These are phyloP conservation scores for Aptenodytes patagonicus DNA, from an alignment of 2,113 vertebrate genomes.

Conservation along the genomic window DNA sequence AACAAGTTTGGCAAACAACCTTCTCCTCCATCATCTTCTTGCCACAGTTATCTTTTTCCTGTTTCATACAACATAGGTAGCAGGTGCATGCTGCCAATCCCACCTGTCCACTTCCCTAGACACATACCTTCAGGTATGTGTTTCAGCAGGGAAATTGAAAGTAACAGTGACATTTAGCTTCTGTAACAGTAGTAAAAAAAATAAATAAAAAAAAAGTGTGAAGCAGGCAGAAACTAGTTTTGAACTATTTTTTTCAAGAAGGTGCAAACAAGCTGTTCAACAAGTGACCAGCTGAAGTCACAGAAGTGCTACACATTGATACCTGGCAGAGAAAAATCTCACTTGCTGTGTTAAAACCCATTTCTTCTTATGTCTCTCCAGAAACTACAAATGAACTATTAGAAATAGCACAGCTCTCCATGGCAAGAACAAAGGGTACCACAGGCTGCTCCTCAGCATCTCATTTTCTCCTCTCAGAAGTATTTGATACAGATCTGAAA, in stretches of 20 bases:
- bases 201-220: not conserved
- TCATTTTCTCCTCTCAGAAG: not conserved
- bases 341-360: not conserved
- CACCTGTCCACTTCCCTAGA: not conserved
- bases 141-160: not conserved
- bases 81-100: not conserved
- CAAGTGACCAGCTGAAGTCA: not conserved
- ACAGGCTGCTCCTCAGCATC: not conserved
- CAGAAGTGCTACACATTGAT: not conserved
- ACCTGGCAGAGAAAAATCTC: not conserved
- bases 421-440: not conserved
- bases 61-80: not conserved
- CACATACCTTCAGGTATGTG: not conserved
- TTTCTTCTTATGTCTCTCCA: not conserved
- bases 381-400: not conserved
- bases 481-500: not conserved
- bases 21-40: not conserved
- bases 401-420: not conserved
- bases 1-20: not conserved
- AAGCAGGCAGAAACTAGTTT: not conserved
- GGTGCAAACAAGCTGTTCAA: not conserved
- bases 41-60: not conserved
- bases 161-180: not conserved
- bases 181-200: not conserved
- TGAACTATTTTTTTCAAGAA: not conserved